Base-by-base conservation (phyloP, 2,113 vertebrate species). In the Crotophaga sulcirostris region DNA sequence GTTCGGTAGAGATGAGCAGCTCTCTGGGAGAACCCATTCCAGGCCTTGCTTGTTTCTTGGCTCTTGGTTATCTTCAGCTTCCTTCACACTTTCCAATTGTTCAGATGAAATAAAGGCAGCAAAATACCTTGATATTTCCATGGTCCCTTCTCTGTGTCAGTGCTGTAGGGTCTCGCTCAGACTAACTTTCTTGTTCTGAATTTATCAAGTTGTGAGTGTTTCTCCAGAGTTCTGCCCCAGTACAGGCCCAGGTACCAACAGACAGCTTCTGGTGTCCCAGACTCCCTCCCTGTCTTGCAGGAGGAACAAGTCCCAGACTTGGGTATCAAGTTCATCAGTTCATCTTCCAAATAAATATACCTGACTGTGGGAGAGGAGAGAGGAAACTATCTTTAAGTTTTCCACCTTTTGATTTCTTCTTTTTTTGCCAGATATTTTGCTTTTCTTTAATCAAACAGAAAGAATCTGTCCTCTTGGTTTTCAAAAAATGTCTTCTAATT, bases 61-160 rank as follows among this genome's bases (percentile, higher is more conserved):
- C 24, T 72, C 18, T 74, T 58, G n/a, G 28, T 92, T 92, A 26
- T 75, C 44, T 73, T 93, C 31, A 62, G 26, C 28, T 82, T 47
- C 38, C 23, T n/a, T 70, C n/a, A 55, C 3, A 1, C 1, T 0
- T 74, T 56, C 28, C 29, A 72, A 0, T 31, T 84, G 21, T 55
- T 4, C 25, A 45, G n/a, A 29, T n/a, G 29, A 93, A 91, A 36
- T 44, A 75, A 87, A 68, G 34, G 58, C 47, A 82, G 44, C 38
- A 77, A 84, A 90, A 66, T 63, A 11, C 28, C 16, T 59, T 90
- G 7, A 11, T 0, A 0, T 83, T 84, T 69, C 33, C 17, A 3
- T 34, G 42, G 29, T 87, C 7, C 40, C 12, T 62, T 80, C 36
- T 80, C 59, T 75, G 4, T 88, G 29, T 75, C 60, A 49, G 47